Evolutionary conservation across 2,888 invertebrate species (phyloP), one percentile per base, ranked within the genome.

Genomic region (Temnothorax rugatulus): DNA sequence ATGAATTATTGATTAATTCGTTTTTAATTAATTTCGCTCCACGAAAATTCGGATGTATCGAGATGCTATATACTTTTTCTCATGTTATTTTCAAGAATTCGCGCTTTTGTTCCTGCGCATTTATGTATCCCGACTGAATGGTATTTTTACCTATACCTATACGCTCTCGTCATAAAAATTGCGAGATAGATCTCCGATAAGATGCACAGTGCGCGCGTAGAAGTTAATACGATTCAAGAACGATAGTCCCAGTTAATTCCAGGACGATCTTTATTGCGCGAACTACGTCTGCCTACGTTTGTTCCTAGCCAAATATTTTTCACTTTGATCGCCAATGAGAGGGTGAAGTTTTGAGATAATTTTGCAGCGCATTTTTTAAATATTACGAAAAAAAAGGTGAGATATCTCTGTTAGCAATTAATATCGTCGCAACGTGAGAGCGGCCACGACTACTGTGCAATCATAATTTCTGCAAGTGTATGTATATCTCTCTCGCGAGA

Each of bases 221-320:
- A 4, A 59, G 38, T 25, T 61, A 50, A 50, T 71, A 21, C 34
- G 71, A 79, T 18, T 59, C 38, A 50, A 38, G 25, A 59, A 71
- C n/a, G 18, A 66, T 13, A 61, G 71, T 57, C 25, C 59, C 59
- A 57, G 57, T 59, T 59, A 47, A 71, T 21, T 47, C 59, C 50
- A 50, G 73, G 21, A 38, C 9, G 15, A 79, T 79, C 38, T 47
- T 59, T 61, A 61, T 81, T 73, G 21, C 47, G 47, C 69, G 44
- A 79, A 59, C 21, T 59, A 47, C 29, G 47, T 8, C 25, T 57
- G 59, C 59, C 38, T 79, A 66, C 21, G 59, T 71, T 71, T 71
- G 79, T 59, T 71, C 59, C 59, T 71, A 71, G 71, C 54, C n/a
- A 41, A 54, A n/a, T 44, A 68, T 68, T 68, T 76, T 76, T 25